These are phyloP conservation scores for Boloria selene DNA, from an alignment of 2,888 invertebrate genomes.

Conservation along the genomic window DNA sequence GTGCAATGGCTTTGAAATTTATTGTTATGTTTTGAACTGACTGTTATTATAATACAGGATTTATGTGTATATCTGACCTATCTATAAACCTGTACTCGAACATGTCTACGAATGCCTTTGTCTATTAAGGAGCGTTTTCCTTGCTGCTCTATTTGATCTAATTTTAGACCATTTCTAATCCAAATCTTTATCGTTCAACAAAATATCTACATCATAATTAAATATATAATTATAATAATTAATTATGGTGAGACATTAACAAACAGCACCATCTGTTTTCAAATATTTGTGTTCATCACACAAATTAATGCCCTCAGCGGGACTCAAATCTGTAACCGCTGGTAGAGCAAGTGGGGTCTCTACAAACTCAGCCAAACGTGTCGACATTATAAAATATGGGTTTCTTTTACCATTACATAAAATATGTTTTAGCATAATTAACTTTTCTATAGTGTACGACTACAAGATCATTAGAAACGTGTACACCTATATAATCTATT, in stretches of 20 bases:
- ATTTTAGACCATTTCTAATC: not conserved
- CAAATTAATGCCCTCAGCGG: too few relatives aligned
- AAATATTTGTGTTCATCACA: too few relatives aligned
- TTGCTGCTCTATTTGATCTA: not conserved
- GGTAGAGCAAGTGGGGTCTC: too few relatives aligned
- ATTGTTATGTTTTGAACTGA: slow-evolving; percentile 31
- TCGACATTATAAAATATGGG: too few relatives aligned
- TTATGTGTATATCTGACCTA: slow-evolving; percentile 29
- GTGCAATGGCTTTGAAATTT: slow-evolving; percentile 34
- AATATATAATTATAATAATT: too few relatives aligned
- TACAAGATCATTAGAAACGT: slow-evolving; percentile 28
- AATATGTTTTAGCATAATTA: not conserved
- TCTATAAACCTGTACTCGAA: slow-evolving; percentile 22
- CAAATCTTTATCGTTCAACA: too few relatives aligned
- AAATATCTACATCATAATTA: too few relatives aligned
- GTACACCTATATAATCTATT: slow-evolving; percentile 32
- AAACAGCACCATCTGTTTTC: too few relatives aligned
- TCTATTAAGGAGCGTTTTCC: not conserved
- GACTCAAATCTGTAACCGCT: too few relatives aligned
- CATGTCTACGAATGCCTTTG: slow-evolving; percentile 14
- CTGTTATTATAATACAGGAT: slow-evolving; percentile 34
- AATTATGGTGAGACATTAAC: too few relatives aligned
- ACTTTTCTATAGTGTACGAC: slow-evolving; percentile 2
- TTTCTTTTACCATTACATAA: not conserved
- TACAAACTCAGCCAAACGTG: too few relatives aligned